Evolutionary conservation across 2,797 vertebrate genomes (phyloP).

Genomic region (Moxostoma hubbsi): DNA sequence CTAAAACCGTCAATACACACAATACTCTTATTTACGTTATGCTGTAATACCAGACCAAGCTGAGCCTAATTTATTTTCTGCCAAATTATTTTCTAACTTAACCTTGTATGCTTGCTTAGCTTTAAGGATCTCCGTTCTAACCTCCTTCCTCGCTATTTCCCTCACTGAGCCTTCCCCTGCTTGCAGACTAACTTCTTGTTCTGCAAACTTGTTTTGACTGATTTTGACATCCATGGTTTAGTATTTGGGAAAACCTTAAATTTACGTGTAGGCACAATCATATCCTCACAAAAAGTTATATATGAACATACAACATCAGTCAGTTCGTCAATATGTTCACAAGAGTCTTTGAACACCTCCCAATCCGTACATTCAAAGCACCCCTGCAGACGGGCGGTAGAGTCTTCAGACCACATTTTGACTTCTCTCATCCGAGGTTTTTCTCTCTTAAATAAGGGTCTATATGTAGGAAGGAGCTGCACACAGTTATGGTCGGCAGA

Average conservation of each 20-base stretch:
- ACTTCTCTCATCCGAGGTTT: no score
- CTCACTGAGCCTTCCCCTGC: no score
- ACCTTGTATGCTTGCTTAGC: neutral
- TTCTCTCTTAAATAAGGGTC: no score
- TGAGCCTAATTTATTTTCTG: neutral
- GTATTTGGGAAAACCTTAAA: conserved; percentile 27
- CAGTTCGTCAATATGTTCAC: conserved; percentile 17
- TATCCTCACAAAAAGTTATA: conserved; percentile 29
- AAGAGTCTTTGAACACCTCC: conserved; percentile 25
- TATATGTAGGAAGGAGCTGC: neutral
- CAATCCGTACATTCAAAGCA: conserved; percentile 23
- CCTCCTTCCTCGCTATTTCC: no score
- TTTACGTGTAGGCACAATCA: conserved; percentile 14
- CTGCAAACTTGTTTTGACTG: conserved; percentile 17
- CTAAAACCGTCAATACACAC: no score
- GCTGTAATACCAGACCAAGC: neutral
- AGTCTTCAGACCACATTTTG: neutral
- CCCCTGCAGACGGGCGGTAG: conserved; percentile 4
- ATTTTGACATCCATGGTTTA: conserved; percentile 22
- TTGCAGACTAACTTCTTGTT: neutral
- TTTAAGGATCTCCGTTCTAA: no score
- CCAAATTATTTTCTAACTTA: neutral
- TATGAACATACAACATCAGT: conserved; percentile 33
- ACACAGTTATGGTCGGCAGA: conserved; percentile 25
- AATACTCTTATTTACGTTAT: no score